Conservation (phyloP, 2,113 vertebrate species). For the Leptodactylus fuscus region DNA sequence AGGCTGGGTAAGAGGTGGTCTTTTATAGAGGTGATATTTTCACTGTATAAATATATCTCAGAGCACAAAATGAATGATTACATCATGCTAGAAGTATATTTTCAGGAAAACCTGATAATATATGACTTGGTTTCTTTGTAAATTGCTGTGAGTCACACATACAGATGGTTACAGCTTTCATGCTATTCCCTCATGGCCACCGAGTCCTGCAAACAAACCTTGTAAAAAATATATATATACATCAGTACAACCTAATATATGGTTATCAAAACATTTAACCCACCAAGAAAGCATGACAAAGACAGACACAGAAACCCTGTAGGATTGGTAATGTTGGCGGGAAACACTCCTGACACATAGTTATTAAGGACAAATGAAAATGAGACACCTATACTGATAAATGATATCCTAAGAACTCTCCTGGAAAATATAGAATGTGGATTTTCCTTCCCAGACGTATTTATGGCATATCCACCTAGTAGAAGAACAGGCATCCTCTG, state of each 20-base stretch:
- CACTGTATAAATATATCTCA: neutral
- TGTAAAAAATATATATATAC: neutral
- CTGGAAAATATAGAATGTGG: no score
- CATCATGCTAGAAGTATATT: neutral
- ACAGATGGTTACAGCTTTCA: constrained; percentile 17
- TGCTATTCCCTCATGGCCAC: neutral
- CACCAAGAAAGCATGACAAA: neutral
- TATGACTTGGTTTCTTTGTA: constrained; percentile 17
- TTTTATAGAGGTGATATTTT: neutral
- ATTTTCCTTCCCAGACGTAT: no score
- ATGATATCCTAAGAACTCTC: no score
- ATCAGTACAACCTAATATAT: neutral
- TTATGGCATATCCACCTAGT: no score
- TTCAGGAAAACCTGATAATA: constrained; percentile 4
- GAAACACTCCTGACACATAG: neutral
- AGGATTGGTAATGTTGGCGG: neutral
- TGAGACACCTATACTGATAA: no score
- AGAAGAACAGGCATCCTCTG: no score
- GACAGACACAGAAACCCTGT: neutral
- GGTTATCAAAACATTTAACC: neutral
- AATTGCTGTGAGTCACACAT: constrained; percentile 56
- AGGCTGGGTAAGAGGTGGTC: neutral
- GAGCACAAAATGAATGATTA: neutral
- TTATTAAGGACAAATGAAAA: no score
- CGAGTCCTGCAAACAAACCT: constrained; percentile 13